Evolutionary conservation across 2,888 invertebrate species (phyloP), one percentile per base, ranked within the genome.

Genomic region (Synanthedon tipuliformis): DNA sequence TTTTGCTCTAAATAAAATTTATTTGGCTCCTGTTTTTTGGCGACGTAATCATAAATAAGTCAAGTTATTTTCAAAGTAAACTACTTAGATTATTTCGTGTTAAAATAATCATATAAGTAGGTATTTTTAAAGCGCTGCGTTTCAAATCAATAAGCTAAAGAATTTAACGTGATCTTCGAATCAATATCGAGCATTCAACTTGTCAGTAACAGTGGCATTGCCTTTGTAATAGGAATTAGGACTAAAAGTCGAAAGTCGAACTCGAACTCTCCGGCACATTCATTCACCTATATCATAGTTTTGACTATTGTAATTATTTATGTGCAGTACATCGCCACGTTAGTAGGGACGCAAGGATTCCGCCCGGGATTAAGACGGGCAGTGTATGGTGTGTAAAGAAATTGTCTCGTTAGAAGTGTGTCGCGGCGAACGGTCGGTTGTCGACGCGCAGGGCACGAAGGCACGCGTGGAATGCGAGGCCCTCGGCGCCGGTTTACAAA

Each of bases 401-500:
- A 70, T 67, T 80, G 75, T 69, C 11, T n/a, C 49, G 49, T 15
- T 7, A 10, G 10, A 18, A 16, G 13, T n/a, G 45, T n/a, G 16
- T 10, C 15, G 8, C 23, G 40, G 40, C 12, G 45, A 49, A 16
- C 49, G 23, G 49, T 49, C 12, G 49, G 49, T 13, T 49, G 49
- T 49, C 16, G 49, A 61, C 64, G 64, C 59, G 71, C 73, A 74
- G 73, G 74, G 66, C 70, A 71, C 76, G 77, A 55, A 76, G 80
- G 78, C 79, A 79, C 68, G 84, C 75, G 65, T 69, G 83, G 86
- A 85, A 86, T 86, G 86, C 73, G 75, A 75, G 79, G 82, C 83
- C 82, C 81, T 78, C 82, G 82, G 81, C 84, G 84, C 85, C 84
- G 78, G 83, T 81, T 84, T 83, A 86, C 86, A 85, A 84, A 85